These are phyloP conservation scores for Capreolus pygargus DNA, from an alignment of 2,113 vertebrate species.

Conservation along the genomic window DNA sequence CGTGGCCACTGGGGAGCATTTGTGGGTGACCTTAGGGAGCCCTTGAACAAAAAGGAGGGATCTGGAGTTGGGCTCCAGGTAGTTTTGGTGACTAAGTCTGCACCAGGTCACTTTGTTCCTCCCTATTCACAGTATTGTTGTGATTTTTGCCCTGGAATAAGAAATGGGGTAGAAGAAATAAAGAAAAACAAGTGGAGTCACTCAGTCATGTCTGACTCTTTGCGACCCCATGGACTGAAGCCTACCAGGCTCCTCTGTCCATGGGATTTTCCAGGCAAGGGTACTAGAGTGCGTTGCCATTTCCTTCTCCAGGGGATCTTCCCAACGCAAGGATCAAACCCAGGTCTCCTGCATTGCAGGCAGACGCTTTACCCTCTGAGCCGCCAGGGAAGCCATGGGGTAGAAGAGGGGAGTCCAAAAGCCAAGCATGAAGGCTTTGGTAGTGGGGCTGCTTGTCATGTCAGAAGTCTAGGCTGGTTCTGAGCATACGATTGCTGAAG, in stretches of 20 bases:
- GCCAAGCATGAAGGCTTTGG: background rate
- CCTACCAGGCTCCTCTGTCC: background rate
- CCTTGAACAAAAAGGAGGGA: background rate
- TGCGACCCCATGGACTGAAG: background rate
- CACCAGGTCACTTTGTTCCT: background rate
- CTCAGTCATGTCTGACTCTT: background rate
- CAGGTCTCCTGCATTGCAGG: background rate
- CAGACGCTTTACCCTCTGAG: background rate
- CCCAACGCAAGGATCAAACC: accelerated
- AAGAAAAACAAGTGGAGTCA: background rate
- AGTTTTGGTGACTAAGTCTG: background rate
- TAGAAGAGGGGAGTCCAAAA: background rate
- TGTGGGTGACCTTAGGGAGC: background rate
- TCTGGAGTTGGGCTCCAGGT: background rate
- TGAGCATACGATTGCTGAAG: background rate
- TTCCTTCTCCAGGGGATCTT: background rate
- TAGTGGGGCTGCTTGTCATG: background rate
- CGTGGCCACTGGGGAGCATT: background rate
- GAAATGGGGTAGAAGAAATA: background rate
- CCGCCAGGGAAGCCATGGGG: background rate
- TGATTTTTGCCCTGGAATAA: background rate
- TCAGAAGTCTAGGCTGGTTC: background rate
- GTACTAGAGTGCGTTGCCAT: background rate
- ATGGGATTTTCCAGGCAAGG: background rate
- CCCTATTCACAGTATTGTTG: background rate